Percentiles rank a stretch among this genome's conserved stretches.
Conservation (phyloP, 2,113 vertebrate species). For the Callaeas wilsoni region DNA sequence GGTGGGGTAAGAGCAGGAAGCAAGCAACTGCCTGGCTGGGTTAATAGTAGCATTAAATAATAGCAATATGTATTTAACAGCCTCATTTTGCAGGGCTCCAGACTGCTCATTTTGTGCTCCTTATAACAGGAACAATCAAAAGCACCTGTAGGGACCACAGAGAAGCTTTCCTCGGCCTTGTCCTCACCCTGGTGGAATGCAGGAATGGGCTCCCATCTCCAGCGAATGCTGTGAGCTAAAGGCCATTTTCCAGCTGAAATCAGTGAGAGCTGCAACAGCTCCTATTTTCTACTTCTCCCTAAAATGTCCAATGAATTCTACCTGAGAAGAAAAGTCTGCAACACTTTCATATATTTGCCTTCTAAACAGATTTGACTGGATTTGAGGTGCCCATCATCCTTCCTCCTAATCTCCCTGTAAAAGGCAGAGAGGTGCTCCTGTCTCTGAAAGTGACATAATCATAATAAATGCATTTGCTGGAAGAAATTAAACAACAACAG, state of each 20-base stretch:
- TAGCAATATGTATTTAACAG: background rate
- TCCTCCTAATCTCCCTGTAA: background rate
- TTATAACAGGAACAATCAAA: background rate
- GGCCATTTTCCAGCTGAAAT: background rate
- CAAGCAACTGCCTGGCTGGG: background rate
- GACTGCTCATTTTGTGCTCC: background rate
- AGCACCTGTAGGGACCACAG: background rate
- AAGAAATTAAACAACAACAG: slow-evolving; percentile 38
- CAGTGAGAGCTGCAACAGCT: background rate
- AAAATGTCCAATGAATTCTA: background rate
- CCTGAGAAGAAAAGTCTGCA: background rate
- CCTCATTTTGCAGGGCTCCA: background rate
- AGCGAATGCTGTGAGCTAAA: fast-evolving
- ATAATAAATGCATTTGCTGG: slow-evolving; percentile 21
- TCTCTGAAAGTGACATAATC: background rate
- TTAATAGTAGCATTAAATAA: background rate
- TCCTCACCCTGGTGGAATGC: background rate
- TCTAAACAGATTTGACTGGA: background rate
- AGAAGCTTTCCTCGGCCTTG: background rate
- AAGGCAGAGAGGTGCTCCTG: background rate
- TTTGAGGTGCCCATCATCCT: background rate
- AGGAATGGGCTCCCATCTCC: background rate
- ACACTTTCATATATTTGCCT: background rate
- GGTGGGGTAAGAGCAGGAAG: background rate
- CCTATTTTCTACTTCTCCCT: background rate